Evolutionary conservation across 2,797 vertebrate species (phyloP).

Genomic region (Clarias platycephalus): DNA sequence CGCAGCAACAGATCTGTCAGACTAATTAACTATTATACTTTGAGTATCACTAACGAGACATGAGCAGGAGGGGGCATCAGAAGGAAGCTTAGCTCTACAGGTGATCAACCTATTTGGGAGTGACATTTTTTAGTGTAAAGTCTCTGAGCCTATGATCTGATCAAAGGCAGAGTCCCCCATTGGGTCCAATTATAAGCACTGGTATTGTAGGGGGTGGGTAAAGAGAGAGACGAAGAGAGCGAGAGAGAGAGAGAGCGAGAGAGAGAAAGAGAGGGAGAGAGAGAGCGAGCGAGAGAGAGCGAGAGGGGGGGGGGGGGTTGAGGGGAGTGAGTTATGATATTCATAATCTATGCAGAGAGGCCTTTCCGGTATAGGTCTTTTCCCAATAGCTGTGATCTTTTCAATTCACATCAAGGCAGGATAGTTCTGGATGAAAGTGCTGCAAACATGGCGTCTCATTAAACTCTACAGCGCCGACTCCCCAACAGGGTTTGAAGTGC

Average conservation of each 20-base stretch:
- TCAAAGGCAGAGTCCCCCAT: conserved; percentile 96
- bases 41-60: conserved; percentile 93
- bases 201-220: conserved; percentile 78
- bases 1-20: conserved; percentile 85
- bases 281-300: background rate
- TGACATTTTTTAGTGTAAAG: conserved; percentile 99
- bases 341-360: conserved; percentile 66
- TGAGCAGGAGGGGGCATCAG: conserved; percentile 83
- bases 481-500: conserved; percentile 79
- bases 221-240: background rate
- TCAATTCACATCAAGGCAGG: conserved; percentile 90
- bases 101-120: conserved; percentile 97
- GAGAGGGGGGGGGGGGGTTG: conserved; percentile 49
- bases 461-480: conserved; percentile 74
- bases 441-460: conserved; percentile 82
- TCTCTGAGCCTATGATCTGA: conserved; percentile 94
- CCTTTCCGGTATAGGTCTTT: conserved; percentile 88
- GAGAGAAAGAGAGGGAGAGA: conserved; percentile 46
- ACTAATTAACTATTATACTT: conserved; percentile 93
- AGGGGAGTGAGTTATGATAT: conserved; percentile 57
- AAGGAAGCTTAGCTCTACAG: conserved; percentile 95
- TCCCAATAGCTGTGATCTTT: conserved; percentile 95
- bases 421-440: conserved; percentile 87
- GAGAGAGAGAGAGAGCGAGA: background rate
- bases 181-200: conserved; percentile 98